Percentiles rank a stretch among this genome's conserved stretches.
Conservation (phyloP, 92 coral and sea anemone species). For the Heteractis magnifica region DNA sequence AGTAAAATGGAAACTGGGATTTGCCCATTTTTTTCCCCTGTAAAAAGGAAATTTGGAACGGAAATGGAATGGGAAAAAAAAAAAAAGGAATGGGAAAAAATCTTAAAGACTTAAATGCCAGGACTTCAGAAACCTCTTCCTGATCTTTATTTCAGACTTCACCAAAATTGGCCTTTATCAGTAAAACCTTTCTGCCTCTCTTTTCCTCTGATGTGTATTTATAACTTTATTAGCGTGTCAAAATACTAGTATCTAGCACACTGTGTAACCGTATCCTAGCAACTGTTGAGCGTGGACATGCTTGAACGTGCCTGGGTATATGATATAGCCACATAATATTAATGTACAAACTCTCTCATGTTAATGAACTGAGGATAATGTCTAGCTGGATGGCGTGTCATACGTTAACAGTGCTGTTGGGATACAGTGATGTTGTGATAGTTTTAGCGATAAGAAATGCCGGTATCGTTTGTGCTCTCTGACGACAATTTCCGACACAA, state of each 20-base stretch:
- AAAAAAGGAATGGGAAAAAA: too few relatives aligned
- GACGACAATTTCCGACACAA: slow-evolving; percentile 11
- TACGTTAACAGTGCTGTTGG: slow-evolving; percentile 2
- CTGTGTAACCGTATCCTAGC: not conserved
- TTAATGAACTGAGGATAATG: not conserved
- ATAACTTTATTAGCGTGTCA: not conserved
- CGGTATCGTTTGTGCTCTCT: slow-evolving; percentile 6
- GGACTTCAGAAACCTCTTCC: too few relatives aligned
- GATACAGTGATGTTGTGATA: not conserved
- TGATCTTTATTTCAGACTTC: too few relatives aligned
- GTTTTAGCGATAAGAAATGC: not conserved
- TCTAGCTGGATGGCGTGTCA: not conserved
- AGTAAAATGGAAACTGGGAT: too few relatives aligned
- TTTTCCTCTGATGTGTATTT: too few relatives aligned
- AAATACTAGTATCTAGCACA: not conserved
- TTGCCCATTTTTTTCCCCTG: too few relatives aligned
- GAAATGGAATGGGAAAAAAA: too few relatives aligned
- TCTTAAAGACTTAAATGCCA: too few relatives aligned
- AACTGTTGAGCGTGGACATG: not conserved
- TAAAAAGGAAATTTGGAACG: too few relatives aligned
- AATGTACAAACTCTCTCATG: not conserved
- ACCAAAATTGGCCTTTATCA: too few relatives aligned
- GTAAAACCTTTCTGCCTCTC: too few relatives aligned
- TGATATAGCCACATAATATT: not conserved
- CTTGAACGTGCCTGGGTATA: not conserved